Base-by-base conservation (phyloP, 2,888 invertebrate genomes). In the Elysia crispata region DNA sequence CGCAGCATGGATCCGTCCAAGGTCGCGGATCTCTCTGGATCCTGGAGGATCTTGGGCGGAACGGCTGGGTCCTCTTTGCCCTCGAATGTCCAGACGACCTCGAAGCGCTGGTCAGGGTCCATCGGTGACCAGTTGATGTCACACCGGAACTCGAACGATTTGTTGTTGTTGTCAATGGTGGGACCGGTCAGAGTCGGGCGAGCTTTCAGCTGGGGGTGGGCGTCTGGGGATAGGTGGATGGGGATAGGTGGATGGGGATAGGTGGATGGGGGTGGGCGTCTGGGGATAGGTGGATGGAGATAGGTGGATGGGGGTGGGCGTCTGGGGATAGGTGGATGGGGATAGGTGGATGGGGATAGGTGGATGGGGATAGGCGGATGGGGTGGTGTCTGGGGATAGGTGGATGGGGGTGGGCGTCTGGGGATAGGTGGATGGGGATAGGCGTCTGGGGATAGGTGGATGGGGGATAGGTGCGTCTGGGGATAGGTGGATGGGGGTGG, bases 81-180 rank as follows among this genome's bases (percentile, higher is more conserved):
- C 73, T 79, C 79, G 49, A 82, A 82, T 6, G 77, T 73, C 81
- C 79, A 82, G 57, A 77, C 50, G 20, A 82, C 79, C 54, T 82
- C 81, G 30, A 79, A 73, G 20, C 31, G 33, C 54, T 72, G 76
- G 60, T 72, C 66, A 0, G 79, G 67, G 50, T 69, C 76, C 28
- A 66, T 69, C 0, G n/a, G 1, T 5, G 33, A 23, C 13, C 20
- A 66, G 50, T 33, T 23, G 31, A 82, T 49, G 31, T 73, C 23
- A 30, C 81, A 82, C 11, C 57, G 15, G 76, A 82, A 82, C 31
- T 41, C 57, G 73, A 82, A 82, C 0, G 66, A 33, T 13, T 69
- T 67, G 69, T 69, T 77, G 69, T 73, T n/a, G 0, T 50, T 25
- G 15, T 25, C 41, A 5, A 82, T 25, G 18, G 64, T 64, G 5